Conservation (phyloP, 2,797 vertebrate genomes). For the Pseudomugil gertrudae region DNA sequence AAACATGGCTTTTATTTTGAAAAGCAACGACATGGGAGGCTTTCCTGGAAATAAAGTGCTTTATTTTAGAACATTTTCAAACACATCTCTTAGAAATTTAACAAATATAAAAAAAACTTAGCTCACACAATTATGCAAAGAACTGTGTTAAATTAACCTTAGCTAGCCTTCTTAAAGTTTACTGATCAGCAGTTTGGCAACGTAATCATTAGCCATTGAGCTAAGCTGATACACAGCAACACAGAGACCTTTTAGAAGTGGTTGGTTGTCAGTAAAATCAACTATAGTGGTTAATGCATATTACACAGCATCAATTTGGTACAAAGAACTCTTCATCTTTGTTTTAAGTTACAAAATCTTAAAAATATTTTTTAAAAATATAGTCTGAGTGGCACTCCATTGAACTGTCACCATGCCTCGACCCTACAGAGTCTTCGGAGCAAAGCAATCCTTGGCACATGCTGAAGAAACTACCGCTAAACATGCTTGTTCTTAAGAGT, state of each 20-base stretch:
- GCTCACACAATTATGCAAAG: slow-evolving; percentile 59
- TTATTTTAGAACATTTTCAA: slow-evolving; percentile 76
- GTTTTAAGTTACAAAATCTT: slow-evolving; percentile 40
- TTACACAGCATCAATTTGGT: slow-evolving; percentile 42
- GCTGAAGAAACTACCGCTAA: slow-evolving; percentile 40
- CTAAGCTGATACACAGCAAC: slow-evolving; percentile 41
- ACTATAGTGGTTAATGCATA: slow-evolving; percentile 69
- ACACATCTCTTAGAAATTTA: slow-evolving; percentile 64
- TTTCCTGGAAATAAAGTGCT: slow-evolving; percentile 84
- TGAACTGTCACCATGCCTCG: slow-evolving; percentile 13
- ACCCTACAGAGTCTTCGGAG: slow-evolving; percentile 21
- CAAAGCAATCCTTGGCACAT: slow-evolving; percentile 60
- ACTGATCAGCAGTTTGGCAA: slow-evolving; percentile 73
- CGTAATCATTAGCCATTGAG: slow-evolving; percentile 44
- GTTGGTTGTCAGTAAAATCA: slow-evolving; percentile 64
- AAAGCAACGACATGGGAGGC: slow-evolving; percentile 10
- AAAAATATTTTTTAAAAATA: slow-evolving; percentile 36
- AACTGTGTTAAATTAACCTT: slow-evolving; percentile 56
- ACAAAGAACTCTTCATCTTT: slow-evolving; percentile 26
- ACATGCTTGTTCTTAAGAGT: slow-evolving; percentile 30
- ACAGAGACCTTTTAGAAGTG: slow-evolving; percentile 40
- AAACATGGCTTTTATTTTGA: not conserved
- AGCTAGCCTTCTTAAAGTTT: slow-evolving; percentile 51
- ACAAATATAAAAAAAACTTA: slow-evolving; percentile 34
- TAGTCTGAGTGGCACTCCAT: slow-evolving; percentile 52